These are phyloP conservation scores for Dastarcus helophoroides DNA, from an alignment of 2,888 invertebrate genomes.

Conservation along the genomic window DNA sequence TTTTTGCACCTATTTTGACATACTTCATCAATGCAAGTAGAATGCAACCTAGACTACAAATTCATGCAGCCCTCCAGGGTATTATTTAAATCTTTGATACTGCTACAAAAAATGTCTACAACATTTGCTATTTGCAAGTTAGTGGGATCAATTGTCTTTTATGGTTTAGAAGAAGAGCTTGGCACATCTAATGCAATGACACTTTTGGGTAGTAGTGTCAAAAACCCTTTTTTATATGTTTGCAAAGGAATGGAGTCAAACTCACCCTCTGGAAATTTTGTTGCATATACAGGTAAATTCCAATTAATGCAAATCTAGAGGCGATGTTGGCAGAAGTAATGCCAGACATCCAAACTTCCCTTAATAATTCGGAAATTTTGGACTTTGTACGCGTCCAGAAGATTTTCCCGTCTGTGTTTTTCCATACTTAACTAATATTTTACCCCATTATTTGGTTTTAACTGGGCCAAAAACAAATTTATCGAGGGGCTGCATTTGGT, in stretches of 20 bases:
- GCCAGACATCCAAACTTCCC: background rate
- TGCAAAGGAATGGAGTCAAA: slow-evolving; percentile 2
- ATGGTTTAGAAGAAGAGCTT: slow-evolving; percentile 1
- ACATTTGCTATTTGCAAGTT: slow-evolving; percentile 1
- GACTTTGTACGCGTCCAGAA: slow-evolving; percentile 1
- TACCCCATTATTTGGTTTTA: slow-evolving; percentile 7
- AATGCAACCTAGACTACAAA: too few species aligned
- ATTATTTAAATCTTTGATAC: slow-evolving; percentile 1
- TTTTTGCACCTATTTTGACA: slow-evolving; percentile 1
- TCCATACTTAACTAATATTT: slow-evolving; percentile 7
- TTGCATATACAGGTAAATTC: slow-evolving; percentile 1
- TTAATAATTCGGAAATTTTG: slow-evolving; percentile 2
- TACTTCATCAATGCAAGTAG: too few species aligned
- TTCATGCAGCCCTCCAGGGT: too few species aligned
- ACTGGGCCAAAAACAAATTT: slow-evolving; percentile 10
- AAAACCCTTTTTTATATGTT: slow-evolving; percentile 3
- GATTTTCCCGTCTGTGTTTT: slow-evolving; percentile 3
- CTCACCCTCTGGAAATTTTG: slow-evolving; percentile 2
- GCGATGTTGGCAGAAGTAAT: slow-evolving; percentile 1
- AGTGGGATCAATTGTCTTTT: background rate
- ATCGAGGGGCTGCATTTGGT: slow-evolving; percentile 8
- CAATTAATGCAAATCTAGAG: slow-evolving; percentile 1
- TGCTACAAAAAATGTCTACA: slow-evolving; percentile 1
- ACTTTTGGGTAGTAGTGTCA: slow-evolving; percentile 3
- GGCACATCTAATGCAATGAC: slow-evolving; percentile 3